Base-by-base conservation (phyloP, 2,797 vertebrate species). In the Notolabrus celidotus region DNA sequence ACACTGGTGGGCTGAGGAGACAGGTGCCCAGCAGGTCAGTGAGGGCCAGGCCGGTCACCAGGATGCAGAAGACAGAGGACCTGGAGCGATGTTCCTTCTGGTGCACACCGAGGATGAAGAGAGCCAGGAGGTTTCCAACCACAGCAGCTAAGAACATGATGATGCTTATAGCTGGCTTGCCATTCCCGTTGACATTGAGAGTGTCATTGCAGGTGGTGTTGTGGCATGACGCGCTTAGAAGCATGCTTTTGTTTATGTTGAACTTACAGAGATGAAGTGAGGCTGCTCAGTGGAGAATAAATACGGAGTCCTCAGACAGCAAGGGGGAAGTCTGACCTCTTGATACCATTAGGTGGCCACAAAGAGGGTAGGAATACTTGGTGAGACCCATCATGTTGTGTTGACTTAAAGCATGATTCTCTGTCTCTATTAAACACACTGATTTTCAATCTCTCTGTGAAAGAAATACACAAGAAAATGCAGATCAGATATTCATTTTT, bases 11-110 rank as follows among this genome's bases (percentile, higher is more conserved):
- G 79, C 96, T 97, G 73, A 97, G 93, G 80, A 95, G 86, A 63
- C 95, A 96, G 3, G 97, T 97, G 73, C 97, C 97, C 85, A 96
- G 90, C 69, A 98, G 93, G 88, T 98, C 97, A 0, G 96, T 98
- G 75, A 94, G 82, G 0, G 94, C 96, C 89, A 98, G 88, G 1
- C 96, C 96, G 0, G 96, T 97, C 78, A 97, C 97, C 80, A 98
- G 90, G 85, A 97, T 93, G 20, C 94, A 95, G 81, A 97, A 98
- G 43, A 95, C 92, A 0, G 96, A 96, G 0, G 96, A 94, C 16
- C 93, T 93, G 64, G 94, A 83, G 19, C 93, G 92, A 2, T 88
- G 89, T 12, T 95, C 92, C 59, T 90, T 93, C 63, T 93, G 94
- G 77, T 95, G 94, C 0, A 94, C 83, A 0, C 94, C 93, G 7